Percentiles rank a stretch among this genome's conserved stretches.
These are phyloP conservation scores for Callipepla californica DNA, from an alignment of 2,113 vertebrate genomes.

Conservation along the genomic window DNA sequence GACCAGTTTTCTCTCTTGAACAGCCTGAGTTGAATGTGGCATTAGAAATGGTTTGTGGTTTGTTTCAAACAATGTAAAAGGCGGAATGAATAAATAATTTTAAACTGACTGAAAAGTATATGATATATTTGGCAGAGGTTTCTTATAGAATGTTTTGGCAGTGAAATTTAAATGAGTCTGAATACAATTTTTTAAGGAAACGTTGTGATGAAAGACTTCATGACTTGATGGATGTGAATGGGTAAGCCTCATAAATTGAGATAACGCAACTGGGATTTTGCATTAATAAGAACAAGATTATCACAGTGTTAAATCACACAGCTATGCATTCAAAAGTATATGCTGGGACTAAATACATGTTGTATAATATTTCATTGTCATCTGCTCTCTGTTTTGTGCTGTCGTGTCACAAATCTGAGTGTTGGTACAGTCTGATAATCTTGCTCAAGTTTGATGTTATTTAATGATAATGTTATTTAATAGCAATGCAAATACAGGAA, in stretches of 20 bases:
- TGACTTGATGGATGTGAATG: conserved; percentile 62
- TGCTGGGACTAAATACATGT: conserved; percentile 30
- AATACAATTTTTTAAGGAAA: conserved; percentile 56
- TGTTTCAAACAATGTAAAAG: not conserved
- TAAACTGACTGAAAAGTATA: not conserved
- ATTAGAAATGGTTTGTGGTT: not conserved
- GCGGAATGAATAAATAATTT: not conserved
- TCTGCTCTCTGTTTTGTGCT: not conserved
- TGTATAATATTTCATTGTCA: conserved; percentile 23
- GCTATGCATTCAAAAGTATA: conserved; percentile 64
- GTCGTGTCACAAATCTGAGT: not conserved
- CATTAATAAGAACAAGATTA: conserved; percentile 76
- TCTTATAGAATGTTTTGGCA: not conserved
- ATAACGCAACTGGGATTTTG: conserved; percentile 47
- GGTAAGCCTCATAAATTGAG: conserved; percentile 64
- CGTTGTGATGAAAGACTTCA: conserved; percentile 53
- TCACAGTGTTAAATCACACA: conserved; percentile 66
- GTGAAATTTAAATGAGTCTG: conserved; percentile 59
- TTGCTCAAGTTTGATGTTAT: not conserved
- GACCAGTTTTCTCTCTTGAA: not conserved
- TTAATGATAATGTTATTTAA: not conserved
- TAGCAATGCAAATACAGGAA: not conserved
- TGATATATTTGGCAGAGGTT: not conserved
- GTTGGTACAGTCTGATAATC: not conserved
- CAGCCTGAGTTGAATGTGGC: not conserved